Conservation (phyloP, 2,113 vertebrate species). For the Chloropsis hardwickii region DNA sequence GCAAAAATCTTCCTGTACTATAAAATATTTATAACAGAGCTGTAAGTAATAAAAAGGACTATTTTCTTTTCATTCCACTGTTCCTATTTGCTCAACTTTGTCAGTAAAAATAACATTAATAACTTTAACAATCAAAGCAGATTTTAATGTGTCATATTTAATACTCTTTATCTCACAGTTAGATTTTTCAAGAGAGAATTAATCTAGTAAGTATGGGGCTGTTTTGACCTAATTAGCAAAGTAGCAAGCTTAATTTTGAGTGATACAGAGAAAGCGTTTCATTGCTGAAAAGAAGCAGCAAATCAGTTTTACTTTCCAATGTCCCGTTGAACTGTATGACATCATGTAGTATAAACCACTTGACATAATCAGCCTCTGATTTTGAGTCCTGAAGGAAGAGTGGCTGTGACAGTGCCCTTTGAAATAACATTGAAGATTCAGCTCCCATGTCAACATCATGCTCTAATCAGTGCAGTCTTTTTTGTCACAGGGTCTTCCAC, state of each 20-base stretch:
- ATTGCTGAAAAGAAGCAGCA: background rate
- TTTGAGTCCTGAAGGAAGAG: conserved; percentile 25
- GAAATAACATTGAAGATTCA: conserved; percentile 56
- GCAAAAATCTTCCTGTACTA: background rate
- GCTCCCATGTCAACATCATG: conserved; percentile 51
- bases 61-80: background rate
- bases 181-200: background rate
- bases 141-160: background rate
- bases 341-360: background rate
- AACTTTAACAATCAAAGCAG: background rate
- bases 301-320: background rate
- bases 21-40: background rate
- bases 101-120: conserved; percentile 9
- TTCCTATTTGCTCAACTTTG: background rate
- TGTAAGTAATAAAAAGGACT: conserved; percentile 3
- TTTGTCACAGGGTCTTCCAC: conserved; percentile 64
- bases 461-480: conserved; percentile 68
- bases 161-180: background rate
- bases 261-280: background rate
- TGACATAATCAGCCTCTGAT: conserved; percentile 32
- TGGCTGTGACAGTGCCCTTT: conserved; percentile 44
- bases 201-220: background rate
- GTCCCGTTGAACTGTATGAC: background rate
- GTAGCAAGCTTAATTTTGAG: background rate
- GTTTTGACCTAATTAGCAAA: conserved; percentile 22